These are phyloP conservation scores for Silurus asotus DNA, from an alignment of 2,113 vertebrate genomes.

Conservation along the genomic window DNA sequence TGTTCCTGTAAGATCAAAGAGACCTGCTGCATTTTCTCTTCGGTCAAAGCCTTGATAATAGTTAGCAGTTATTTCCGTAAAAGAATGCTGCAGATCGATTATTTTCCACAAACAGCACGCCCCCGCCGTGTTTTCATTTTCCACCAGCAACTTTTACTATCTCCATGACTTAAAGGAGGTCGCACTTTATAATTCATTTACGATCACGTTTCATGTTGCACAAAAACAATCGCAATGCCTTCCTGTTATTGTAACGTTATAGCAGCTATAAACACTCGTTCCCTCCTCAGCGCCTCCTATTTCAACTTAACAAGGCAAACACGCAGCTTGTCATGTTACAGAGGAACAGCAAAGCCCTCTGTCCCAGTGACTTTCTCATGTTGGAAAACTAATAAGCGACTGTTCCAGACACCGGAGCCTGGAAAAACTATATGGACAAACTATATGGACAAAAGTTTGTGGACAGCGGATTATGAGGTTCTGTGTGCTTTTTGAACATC, in stretches of 20 bases:
- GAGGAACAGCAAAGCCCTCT: neutral
- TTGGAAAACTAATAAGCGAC: too few species aligned
- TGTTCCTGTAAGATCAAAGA: neutral
- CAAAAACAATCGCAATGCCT: too few species aligned
- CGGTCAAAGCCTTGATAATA: neutral
- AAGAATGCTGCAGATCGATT: neutral
- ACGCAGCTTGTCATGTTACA: neutral
- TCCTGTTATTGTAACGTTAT: neutral
- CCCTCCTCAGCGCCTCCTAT: neutral
- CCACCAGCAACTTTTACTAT: neutral
- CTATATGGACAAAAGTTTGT: too few species aligned
- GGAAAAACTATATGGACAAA: too few species aligned
- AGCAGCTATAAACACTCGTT: neutral
- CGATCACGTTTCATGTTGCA: neutral
- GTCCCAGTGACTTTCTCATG: too few species aligned
- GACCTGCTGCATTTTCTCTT: neutral
- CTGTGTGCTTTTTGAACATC: too few species aligned
- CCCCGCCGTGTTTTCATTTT: neutral
- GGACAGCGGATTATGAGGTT: too few species aligned
- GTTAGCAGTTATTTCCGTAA: neutral
- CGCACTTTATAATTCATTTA: neutral
- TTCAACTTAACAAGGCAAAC: neutral
- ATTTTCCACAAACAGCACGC: neutral
- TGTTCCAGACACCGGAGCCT: too few species aligned
- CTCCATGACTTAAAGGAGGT: neutral